Percentiles rank a stretch among this genome's conserved stretches.
Evolutionary conservation across 2,888 invertebrate species (phyloP).

Genomic region (Pharmacophagus antenor): DNA sequence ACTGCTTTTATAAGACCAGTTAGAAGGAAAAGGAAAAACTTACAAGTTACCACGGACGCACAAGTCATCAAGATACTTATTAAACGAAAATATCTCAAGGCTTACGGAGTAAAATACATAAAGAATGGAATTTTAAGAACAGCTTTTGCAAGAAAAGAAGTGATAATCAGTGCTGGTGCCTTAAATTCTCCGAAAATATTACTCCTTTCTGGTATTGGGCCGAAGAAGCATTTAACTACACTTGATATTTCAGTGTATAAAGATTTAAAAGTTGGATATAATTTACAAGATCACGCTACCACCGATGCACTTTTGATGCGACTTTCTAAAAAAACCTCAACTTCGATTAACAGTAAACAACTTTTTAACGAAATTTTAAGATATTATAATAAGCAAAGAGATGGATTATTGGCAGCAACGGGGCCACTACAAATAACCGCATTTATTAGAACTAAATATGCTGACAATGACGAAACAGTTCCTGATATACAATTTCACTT

Average conservation of each 20-base stretch:
- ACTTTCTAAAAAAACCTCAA: slow-evolving; percentile 75
- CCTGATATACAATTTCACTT: slow-evolving; percentile 85
- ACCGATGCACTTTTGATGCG: slow-evolving; percentile 75
- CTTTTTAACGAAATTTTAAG: slow-evolving; percentile 57
- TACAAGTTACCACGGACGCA: slow-evolving; percentile 69
- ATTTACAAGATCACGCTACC: slow-evolving; percentile 86
- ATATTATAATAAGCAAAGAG: slow-evolving; percentile 51
- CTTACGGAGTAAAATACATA: slow-evolving; percentile 54
- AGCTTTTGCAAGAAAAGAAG: slow-evolving; percentile 75
- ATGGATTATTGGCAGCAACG: slow-evolving; percentile 74
- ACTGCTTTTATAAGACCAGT: slow-evolving; percentile 83
- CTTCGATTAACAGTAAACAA: slow-evolving; percentile 54
- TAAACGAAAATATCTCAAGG: slow-evolving; percentile 51
- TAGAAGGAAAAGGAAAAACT: slow-evolving; percentile 70
- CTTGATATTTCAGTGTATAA: slow-evolving; percentile 77
- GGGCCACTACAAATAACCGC: slow-evolving; percentile 77
- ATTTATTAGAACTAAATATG: slow-evolving; percentile 80
- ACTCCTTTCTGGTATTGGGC: slow-evolving; percentile 84
- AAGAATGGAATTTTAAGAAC: slow-evolving; percentile 43
- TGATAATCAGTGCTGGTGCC: slow-evolving; percentile 81
- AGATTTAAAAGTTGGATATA: slow-evolving; percentile 85
- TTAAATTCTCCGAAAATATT: slow-evolving; percentile 82
- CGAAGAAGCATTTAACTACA: slow-evolving; percentile 64
- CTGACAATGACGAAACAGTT: slow-evolving; percentile 65
- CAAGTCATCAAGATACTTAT: slow-evolving; percentile 80